Base-by-base conservation (phyloP, 2,888 invertebrate species). In the Sylvicola cinctus region DNA sequence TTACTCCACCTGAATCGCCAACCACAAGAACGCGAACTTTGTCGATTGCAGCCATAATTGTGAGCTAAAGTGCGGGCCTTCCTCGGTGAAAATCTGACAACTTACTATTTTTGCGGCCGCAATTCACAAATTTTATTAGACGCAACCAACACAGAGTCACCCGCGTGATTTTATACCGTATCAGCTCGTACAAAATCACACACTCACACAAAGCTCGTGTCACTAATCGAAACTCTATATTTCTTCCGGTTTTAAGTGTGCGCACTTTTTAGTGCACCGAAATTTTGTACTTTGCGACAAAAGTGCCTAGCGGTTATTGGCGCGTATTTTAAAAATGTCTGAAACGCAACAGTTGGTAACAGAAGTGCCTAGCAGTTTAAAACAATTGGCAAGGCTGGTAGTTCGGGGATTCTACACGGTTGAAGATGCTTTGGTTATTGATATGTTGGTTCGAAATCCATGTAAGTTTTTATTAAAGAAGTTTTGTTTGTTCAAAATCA, bases 361-460 rank as follows among this genome's bases (percentile, higher is more conserved):
- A 3, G 91, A 93, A 61, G 84, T 95, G 27, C 95, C 95, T 13
- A 87, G 84, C 55, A 83, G 81, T 49, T 66, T 95, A 39, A 91
- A 91, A 54, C 81, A 91, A 55, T 61, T 95, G 37, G 88, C 90
- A 14, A 69, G 93, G 35, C 66, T 90, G 20, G 87, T 93, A 14
- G 85, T 87, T 0, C 62, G 93, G 46, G 93, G 90, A 3, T 95
- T 95, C 60, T 95, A 93, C 54, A 74, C 77, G 0, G 78, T 84
- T 43, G 93, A 95, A 60, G 91, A 95, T 66, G 77, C 85, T 1
- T 67, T 95, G 16, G 84, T 95, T 36, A 79, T 95, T 33, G 93
- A 95, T 55, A 85, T 95, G 83, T 63, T 95, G 30, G 88, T 95
- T 31, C 66, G 91, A 48, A 88, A 93, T 64, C 90, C 90, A 16